Base-by-base conservation (phyloP, 1,140 invertebrate genomes). In the Ceratoteleas bidentatus region DNA sequence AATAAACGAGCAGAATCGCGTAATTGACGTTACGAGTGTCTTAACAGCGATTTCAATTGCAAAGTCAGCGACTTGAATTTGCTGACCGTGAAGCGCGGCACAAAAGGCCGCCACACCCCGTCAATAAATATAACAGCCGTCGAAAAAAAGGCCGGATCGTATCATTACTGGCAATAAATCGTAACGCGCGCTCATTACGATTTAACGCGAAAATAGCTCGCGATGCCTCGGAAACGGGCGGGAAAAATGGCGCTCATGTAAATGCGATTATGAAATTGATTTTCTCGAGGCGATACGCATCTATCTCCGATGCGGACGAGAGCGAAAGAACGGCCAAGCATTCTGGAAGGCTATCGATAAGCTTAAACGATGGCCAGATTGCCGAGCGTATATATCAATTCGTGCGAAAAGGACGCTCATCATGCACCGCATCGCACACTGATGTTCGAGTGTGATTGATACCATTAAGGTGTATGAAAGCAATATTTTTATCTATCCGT, bases 181-280 rank as follows among this genome's bases (percentile, higher is more conserved):
- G 78, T 65, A 60, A 75, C 70, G 10, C 49, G 78, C 54, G 54
- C 65, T 80, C 72, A 75, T 81, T 81, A 81, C 50, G 60, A 66
- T 58, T 72, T 70, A 69, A 81, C 56, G 9, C 38, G 72, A 66
- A 75, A 81, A 81, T 70, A 75, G 61, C 43, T 58, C 65, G 36
- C 9, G 61, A 69, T 56, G 13, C 10, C 50, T 32, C 34, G 34
- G 47, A 70, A 68, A 56, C 34, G 57, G 33, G 16, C 14, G 36
- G 66, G 56, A 69, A 69, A 80, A 80, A 80, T 80, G 49, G 64
- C 36, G 10, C 9, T 49, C 45, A 69, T 69, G 77, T 74, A 69
- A 74, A 80, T 80, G 64, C 64, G 77, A 80, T 74, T 74, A 74
- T 80, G 70, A 74, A 80, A 80, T 80, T 80, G 77, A 80, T 80